These are phyloP conservation scores for Ostrea denselamellosa DNA, from an alignment of 1,140 invertebrate genomes.

Conservation along the genomic window DNA sequence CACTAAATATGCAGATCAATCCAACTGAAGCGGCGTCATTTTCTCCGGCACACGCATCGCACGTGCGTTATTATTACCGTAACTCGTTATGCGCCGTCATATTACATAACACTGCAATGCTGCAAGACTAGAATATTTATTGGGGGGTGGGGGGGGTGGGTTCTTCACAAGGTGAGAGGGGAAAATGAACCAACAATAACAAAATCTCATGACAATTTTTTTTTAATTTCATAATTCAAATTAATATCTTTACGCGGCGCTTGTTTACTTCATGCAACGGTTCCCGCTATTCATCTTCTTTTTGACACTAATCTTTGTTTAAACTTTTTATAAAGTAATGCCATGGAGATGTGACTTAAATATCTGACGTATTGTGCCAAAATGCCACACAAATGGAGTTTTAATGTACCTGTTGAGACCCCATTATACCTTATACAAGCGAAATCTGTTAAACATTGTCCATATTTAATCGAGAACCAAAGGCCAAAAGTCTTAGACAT, in stretches of 20 bases:
- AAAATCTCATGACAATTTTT: not conserved
- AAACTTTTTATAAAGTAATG: conserved; percentile 24
- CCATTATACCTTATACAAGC: not conserved
- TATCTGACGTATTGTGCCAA: conserved; percentile 11
- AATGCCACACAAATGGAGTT: conserved; percentile 34
- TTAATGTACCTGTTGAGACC: not conserved
- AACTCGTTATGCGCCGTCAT: not conserved
- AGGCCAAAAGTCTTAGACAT: too few species aligned
- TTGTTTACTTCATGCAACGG: not conserved
- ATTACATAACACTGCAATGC: conserved; percentile 9
- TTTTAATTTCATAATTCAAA: too few species aligned
- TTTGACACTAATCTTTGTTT: conserved; percentile 25
- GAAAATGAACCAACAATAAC: not conserved
- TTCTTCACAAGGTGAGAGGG: not conserved
- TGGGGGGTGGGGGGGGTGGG: too few species aligned
- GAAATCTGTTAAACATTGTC: not conserved
- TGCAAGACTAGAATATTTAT: conserved; percentile 7
- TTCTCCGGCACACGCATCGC: not conserved
- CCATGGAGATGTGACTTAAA: conserved; percentile 4
- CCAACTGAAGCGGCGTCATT: not conserved
- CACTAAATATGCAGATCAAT: not conserved
- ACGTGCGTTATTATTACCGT: not conserved
- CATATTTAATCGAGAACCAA: not conserved
- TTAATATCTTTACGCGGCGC: not conserved
- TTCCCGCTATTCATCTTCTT: conserved; percentile 14